Evolutionary conservation across 2,113 vertebrate genomes (phyloP), one percentile per base, ranked within the genome.

Genomic region (Ranitomeya variabilis): DNA sequence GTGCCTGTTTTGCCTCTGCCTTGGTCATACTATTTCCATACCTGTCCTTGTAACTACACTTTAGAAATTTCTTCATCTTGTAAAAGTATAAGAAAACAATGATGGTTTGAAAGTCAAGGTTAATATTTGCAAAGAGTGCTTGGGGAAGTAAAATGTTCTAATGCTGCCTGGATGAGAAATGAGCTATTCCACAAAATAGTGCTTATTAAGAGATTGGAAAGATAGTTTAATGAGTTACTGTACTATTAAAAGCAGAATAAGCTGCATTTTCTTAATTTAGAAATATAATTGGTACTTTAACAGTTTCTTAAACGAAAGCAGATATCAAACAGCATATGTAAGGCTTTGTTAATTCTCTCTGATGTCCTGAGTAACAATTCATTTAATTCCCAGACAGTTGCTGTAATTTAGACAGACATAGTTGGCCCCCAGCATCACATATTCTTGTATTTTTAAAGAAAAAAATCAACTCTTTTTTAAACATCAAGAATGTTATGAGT

Each of bases 331-430:
- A 86, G 73, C 85, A 62, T 78, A 60, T 78, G 37, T 64, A 64
- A 90, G 85, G 26, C 74, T 86, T 88, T 82, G 89, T 90, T 55
- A 87, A 88, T 90, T 92, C 89, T 92, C 84, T 93, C 86, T 90
- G 90, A 93, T 91, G 89, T 86, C 52, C 64, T 90, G 82, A 92
- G 90, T 90, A 91, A 85, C 91, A 90, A 87, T 90, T 91, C 87
- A 91, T 91, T 85, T 74, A 73, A 85, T 74, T 67, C 66, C 6
- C 64, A 26, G 21, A 52, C 64, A 83, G 82, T 69, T n/a, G 19
- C 60, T 66, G 37, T 64, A 83, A 83, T 51, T 83, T 19, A 83
- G 10, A 66, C 12, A 26, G 57, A 81, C 31, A 83, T n/a, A 19
- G 6, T 55, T 83, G 19, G 21, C 64, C 21, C 13, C 23, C 45